Evolutionary conservation across 2,113 vertebrate genomes (phyloP), one percentile per base, ranked within the genome.

Genomic region (Gymnobelideus leadbeateri): DNA sequence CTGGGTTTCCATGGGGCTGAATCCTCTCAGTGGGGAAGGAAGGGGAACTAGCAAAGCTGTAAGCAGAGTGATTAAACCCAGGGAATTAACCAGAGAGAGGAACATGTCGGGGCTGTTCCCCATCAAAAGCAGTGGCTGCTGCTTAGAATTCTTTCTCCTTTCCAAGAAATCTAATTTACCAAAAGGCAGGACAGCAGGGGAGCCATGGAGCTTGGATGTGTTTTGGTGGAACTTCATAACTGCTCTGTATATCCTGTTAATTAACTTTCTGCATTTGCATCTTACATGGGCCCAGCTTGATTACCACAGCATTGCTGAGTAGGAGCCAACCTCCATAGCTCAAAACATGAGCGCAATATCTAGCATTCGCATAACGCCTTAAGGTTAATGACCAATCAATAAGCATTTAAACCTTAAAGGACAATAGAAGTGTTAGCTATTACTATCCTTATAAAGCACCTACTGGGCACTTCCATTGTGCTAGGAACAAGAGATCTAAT

Each of bases 241-340:
- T 77, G 54, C 55, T 57, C 89, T 51, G 94, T 92, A 28, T 84
- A 7, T 94, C 92, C 93, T 26, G 68, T 91, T 97, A 95, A 97
- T 96, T 96, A 94, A 53, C 26, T 51, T 51, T 89, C 51, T 2
- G 46, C 25, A 91, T 94, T 92, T 91, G 91, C 77, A 52, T 96
- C 25, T 95, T 89, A 16, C 95, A 55, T 43, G 93, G 89, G 47
- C 77, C 89, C 51, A 28, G 54, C 54, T 93, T 89, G 84, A 94
- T 93, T 47, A 91, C 31, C 92, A 92, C 25, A 43, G 68, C 2
- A 0, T 84, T 43, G n/a, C 68, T 43, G 68, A 43, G n/a, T 84
- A 84, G 57, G 31, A 68, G 57, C 57, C 57, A 68, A 43, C n/a
- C 68, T 84, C 16, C 68, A 23, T 84, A 84, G 68, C 68, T 84